Base-by-base conservation (phyloP, 2,888 invertebrate genomes). In the Hololepta plana region DNA sequence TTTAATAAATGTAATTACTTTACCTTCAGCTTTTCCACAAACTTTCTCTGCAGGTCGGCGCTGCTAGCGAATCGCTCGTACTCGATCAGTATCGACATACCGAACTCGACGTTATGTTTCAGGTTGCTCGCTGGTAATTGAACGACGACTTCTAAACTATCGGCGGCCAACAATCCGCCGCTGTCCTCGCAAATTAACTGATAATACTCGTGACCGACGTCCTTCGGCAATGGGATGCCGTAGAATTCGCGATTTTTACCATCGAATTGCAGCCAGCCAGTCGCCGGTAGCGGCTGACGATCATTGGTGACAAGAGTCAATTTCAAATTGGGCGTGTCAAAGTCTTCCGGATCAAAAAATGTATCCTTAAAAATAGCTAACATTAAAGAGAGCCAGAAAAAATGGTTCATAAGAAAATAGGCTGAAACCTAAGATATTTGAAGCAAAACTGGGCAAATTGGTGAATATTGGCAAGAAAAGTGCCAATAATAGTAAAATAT, bases 241-340 rank as follows among this genome's bases (percentile, higher is more conserved):
- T 71, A 84, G 55, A 93, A 81, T 56, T 84, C 85, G 44, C 84
- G 79, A 56, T 84, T 85, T 43, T 76, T 77, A 2, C 64, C 61
- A 49, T 91, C 87, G 47, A 90, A 87, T 51, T 87, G 85, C 35
- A 93, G 53, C 90, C 91, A 93, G 47, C 76, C 72, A 8, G 67
- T 60, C 0, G 62, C 43, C 4, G 70, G 66, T 13, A 85, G 58
- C 24, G 67, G 62, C 4, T 65, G 64, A 29, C 76, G 64, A 40
- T 84, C 76, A 36, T 66, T 69, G 31, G 76, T 77, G 23, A 79
- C 61, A 0, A 88, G 58, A 0, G 73, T 67, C 35, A 91, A 61
- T 22, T 67, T 68, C 35, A 91, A 59, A 38, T 69, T 65, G 21
- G 72, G 60, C 0, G 81, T 72, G 34, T 70, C 70, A 9, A 76